phyloP scores from a whole-genome alignment of 1,140 invertebrate genomes.

The Mesaphorura yosii region DNA sequence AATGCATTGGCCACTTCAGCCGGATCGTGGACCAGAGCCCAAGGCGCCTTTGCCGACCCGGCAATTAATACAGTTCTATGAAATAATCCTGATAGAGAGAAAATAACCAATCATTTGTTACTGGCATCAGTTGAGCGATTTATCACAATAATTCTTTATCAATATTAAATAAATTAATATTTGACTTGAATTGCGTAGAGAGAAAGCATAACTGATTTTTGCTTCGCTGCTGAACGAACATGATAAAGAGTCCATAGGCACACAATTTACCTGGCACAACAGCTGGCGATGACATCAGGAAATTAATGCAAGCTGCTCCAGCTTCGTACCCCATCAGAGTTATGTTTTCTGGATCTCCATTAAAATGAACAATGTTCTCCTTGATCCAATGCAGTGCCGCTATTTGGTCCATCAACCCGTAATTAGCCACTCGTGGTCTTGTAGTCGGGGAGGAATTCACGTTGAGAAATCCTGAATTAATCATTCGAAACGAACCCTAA shows the following conservation, averaged over 20 bases:
- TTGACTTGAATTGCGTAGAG: too few relatives aligned
- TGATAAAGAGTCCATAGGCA: background rate
- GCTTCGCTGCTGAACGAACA: background rate
- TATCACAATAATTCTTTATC: too few relatives aligned
- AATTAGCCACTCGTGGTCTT: slow-evolving; percentile 53
- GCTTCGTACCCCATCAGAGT: slow-evolving; percentile 78
- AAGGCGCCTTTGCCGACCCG: slow-evolving; percentile 82
- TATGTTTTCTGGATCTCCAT: slow-evolving; percentile 75
- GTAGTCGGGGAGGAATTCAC: slow-evolving; percentile 51
- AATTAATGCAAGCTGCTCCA: slow-evolving; percentile 87
- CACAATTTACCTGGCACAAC: slow-evolving; percentile 59
- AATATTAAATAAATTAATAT: too few relatives aligned
- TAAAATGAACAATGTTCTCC: slow-evolving; percentile 81
- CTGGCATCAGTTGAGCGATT: too few relatives aligned
- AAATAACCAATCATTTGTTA: too few relatives aligned
- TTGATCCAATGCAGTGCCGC: slow-evolving; percentile 86
- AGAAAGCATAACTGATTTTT: too few relatives aligned
- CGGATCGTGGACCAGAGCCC: slow-evolving; percentile 85
- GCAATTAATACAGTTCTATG: slow-evolving; percentile 80
- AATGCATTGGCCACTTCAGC: slow-evolving; percentile 70
- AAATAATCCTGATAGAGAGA: slow-evolving; percentile 62
- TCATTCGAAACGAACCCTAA: too few relatives aligned
- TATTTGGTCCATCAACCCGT: slow-evolving; percentile 88
- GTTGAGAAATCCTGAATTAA: slow-evolving; percentile 75
- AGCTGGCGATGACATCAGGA: slow-evolving; percentile 87